Evolutionary conservation across 2,888 invertebrate genomes (phyloP).

Genomic region (Drosophila paracracens): DNA sequence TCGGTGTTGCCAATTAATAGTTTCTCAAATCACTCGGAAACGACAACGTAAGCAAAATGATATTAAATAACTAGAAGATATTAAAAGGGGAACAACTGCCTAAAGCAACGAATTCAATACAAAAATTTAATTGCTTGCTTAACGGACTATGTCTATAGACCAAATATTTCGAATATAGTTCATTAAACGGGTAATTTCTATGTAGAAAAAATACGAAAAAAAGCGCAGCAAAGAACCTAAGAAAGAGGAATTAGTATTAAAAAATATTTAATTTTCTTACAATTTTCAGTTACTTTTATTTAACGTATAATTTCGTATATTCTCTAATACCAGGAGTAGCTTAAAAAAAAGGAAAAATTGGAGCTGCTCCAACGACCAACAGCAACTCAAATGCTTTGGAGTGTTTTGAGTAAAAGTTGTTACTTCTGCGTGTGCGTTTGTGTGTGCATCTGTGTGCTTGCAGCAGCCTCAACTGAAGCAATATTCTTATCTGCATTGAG

Average conservation of each 20-base stretch:
- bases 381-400: conserved; percentile 40
- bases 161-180: background rate
- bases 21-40: conserved; percentile 56
- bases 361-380: conserved; percentile 32
- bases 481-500: conserved; percentile 80
- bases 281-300: background rate
- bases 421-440: conserved; percentile 18
- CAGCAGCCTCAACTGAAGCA: conserved; percentile 57
- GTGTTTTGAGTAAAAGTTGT: conserved; percentile 54
- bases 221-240: background rate
- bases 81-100: background rate
- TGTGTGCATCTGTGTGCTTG: conserved; percentile 25
- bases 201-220: background rate
- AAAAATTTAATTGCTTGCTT: background rate
- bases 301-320: background rate
- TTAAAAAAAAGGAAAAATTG: conserved; percentile 26
- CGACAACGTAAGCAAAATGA: conserved; percentile 29
- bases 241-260: background rate
- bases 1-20: conserved; percentile 71
- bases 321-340: conserved; percentile 7
- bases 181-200: background rate
- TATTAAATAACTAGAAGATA: conserved; percentile 23
- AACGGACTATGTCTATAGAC: background rate
- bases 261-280: background rate
- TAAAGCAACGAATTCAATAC: background rate